A percentile compares a stretch with the other conserved stretches of the same genome.
phyloP scores from a whole-genome alignment of 2,888 invertebrate genomes.

The Epinotia nisella region DNA sequence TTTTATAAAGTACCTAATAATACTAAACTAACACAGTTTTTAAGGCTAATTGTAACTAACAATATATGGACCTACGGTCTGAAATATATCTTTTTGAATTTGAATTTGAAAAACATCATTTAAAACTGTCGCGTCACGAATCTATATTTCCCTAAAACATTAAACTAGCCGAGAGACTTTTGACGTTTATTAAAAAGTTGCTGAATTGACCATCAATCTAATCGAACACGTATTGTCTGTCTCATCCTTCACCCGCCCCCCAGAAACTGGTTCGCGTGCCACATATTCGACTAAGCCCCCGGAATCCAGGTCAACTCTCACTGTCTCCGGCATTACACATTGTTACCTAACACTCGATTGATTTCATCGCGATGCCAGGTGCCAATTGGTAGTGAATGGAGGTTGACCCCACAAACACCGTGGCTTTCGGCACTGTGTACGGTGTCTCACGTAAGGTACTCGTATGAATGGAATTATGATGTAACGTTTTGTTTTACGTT shows the following conservation, averaged over 20 bases:
- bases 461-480: neutral
- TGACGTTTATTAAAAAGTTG: too few relatives aligned
- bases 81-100: too few relatives aligned
- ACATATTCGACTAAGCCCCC: neutral
- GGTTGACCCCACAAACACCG: neutral
- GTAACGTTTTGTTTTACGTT: too few relatives aligned
- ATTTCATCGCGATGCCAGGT: constrained; percentile 17
- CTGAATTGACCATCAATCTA: too few relatives aligned
- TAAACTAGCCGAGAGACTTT: too few relatives aligned
- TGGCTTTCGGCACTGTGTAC: neutral
- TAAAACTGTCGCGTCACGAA: too few relatives aligned
- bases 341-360: constrained; percentile 26
- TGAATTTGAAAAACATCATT: too few relatives aligned
- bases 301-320: constrained; percentile 21
- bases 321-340: constrained; percentile 20
- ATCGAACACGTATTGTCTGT: neutral
- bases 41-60: too few relatives aligned
- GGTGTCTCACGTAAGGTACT: neutral
- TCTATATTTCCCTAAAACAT: too few relatives aligned
- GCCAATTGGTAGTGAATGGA: neutral
- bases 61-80: too few relatives aligned
- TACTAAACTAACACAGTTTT: too few relatives aligned
- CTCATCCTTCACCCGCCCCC: constrained; percentile 3
- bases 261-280: neutral
- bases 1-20: too few relatives aligned